Percentiles rank a stretch among this genome's conserved stretches.
Evolutionary conservation across 2,113 vertebrate genomes (phyloP).

Genomic region (Malurus cyaneus): DNA sequence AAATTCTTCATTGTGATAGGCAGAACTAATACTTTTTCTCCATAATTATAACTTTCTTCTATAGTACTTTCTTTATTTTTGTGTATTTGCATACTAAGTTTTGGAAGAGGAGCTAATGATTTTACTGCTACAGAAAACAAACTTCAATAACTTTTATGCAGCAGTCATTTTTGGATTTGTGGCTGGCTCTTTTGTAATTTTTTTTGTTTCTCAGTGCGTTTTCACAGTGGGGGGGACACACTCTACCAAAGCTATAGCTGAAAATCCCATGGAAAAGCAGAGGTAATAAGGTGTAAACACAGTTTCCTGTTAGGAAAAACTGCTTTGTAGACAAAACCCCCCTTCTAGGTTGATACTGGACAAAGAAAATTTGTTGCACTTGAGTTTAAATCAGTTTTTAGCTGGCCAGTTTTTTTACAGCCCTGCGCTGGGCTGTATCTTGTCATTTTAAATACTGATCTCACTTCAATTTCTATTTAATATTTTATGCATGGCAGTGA

Average conservation of each 20-base stretch:
- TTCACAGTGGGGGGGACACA: background rate
- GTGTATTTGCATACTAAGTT: background rate
- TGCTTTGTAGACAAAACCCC: background rate
- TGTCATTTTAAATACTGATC: background rate
- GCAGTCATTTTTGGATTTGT: background rate
- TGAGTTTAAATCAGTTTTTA: background rate
- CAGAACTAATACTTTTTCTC: fast-evolving
- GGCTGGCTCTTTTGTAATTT: background rate
- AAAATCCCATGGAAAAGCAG: background rate
- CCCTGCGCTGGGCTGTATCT: background rate
- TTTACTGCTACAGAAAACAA: background rate
- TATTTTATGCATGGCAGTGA: background rate
- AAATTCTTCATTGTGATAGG: background rate
- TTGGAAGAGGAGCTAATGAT: background rate
- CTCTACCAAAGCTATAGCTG: background rate
- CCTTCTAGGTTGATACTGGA: background rate
- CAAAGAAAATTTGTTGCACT: background rate
- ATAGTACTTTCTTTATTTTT: background rate
- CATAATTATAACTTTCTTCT: background rate
- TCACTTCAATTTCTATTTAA: fast-evolving
- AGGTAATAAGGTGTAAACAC: background rate
- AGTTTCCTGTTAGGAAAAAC: background rate
- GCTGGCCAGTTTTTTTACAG: background rate
- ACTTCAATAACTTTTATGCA: background rate
- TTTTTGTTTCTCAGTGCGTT: background rate